Conservation (phyloP, 2,113 vertebrate genomes). For the Equus przewalskii region DNA sequence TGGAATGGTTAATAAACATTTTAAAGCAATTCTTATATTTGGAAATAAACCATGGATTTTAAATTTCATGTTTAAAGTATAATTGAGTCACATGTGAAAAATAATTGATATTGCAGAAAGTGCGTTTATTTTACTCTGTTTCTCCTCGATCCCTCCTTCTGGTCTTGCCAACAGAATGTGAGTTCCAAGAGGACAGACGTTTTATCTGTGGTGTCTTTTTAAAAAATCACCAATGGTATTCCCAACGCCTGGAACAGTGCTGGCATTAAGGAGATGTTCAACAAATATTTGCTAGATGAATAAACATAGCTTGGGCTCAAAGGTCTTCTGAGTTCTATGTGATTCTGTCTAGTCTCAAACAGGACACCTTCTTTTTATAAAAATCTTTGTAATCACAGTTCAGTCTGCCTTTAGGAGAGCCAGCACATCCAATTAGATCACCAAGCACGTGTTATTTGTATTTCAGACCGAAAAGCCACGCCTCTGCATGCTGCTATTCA, state of each 20-base stretch:
- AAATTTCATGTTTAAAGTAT: neutral
- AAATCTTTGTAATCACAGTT: neutral
- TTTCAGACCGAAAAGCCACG: neutral
- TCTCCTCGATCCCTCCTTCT: neutral
- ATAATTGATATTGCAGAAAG: neutral
- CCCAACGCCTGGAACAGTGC: no score
- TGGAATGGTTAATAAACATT: slow-evolving; percentile 13
- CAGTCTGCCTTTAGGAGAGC: neutral
- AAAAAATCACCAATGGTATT: neutral
- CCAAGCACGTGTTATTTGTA: neutral
- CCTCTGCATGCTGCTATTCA: neutral
- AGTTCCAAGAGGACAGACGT: neutral
- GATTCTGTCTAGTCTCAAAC: neutral
- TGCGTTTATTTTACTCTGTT: neutral
- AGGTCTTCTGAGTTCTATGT: neutral
- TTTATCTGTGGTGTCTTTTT: neutral
- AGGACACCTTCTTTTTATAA: neutral
- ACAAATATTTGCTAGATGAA: neutral
- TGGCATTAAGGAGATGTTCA: neutral
- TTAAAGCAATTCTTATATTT: slow-evolving; percentile 17
- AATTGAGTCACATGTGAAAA: neutral
- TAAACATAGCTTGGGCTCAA: neutral
- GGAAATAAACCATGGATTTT: neutral
- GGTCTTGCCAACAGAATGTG: neutral
- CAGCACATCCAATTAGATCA: neutral